A percentile compares a stretch with the other conserved stretches of the same genome.
phyloP scores from a whole-genome alignment of 1,140 invertebrate genomes.

The Calycopis cecrops region DNA sequence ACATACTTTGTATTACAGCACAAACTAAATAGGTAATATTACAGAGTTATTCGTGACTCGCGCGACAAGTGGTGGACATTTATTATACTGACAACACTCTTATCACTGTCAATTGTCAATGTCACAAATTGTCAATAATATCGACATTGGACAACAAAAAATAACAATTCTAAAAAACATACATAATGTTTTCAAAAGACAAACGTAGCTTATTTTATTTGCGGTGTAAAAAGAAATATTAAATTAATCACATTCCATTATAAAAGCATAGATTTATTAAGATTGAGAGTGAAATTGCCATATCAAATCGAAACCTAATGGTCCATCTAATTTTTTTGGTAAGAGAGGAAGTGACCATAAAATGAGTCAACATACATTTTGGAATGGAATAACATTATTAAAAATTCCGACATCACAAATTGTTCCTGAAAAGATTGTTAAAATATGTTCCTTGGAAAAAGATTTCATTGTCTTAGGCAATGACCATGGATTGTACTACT shows the following conservation, averaged over 20 bases:
- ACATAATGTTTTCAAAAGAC: conserved; percentile 13
- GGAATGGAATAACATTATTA: conserved; percentile 56
- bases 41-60: no score
- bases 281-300: no score
- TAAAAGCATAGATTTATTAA: no score
- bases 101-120: conserved; percentile 1
- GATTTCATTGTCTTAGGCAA: conserved; percentile 64
- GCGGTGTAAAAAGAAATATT: no score
- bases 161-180: conserved; percentile 5
- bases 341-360: conserved; percentile 39
- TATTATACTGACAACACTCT: no score
- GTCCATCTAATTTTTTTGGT: conserved; percentile 36
- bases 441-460: conserved; percentile 55
- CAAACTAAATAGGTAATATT: no score
- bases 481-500: conserved; percentile 65
- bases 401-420: conserved; percentile 47
- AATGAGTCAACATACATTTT: conserved; percentile 70
- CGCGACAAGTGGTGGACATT: no score
- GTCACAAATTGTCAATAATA: neutral
- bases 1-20: no score
- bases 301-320: conserved; percentile 22
- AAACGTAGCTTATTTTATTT: no score
- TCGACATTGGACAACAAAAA: conserved; percentile 8
- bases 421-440: conserved; percentile 65
- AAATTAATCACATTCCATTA: no score